Evolutionary conservation across 2,797 vertebrate genomes (phyloP).

Genomic region (Heteromormyrus szaboi): DNA sequence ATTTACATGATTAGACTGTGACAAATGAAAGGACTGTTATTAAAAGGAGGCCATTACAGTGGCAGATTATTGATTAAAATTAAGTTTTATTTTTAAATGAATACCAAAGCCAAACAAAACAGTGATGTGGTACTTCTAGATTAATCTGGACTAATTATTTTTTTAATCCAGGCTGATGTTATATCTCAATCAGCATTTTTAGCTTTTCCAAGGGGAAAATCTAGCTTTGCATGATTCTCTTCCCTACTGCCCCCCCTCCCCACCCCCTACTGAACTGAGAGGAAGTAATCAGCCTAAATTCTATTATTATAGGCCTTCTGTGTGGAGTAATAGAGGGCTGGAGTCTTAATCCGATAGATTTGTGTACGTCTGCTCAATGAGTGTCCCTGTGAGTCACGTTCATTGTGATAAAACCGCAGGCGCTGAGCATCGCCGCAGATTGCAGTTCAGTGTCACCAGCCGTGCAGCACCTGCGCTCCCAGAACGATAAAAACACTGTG

Average conservation of each 20-base stretch:
- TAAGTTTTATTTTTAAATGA: background rate
- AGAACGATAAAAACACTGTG: background rate
- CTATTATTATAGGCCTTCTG: slow-evolving; percentile 8
- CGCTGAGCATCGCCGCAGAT: background rate
- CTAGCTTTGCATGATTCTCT: background rate
- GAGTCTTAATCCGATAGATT: slow-evolving; percentile 2
- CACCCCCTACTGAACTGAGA: background rate
- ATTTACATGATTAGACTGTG: background rate
- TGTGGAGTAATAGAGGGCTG: background rate
- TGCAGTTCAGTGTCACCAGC: background rate
- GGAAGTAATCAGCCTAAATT: slow-evolving; percentile 7
- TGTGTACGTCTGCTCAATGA: background rate
- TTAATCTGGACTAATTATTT: background rate
- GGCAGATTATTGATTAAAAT: background rate
- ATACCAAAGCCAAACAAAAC: background rate
- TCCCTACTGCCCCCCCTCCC: background rate
- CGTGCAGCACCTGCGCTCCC: slow-evolving; percentile 12
- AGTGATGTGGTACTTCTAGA: background rate
- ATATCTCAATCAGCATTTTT: slow-evolving; percentile 9
- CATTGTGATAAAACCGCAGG: background rate
- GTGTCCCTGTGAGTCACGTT: background rate
- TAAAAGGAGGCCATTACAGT: background rate
- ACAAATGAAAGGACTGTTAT: background rate
- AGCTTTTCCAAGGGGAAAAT: background rate
- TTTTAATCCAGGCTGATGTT: background rate